Evolutionary conservation across 2,797 vertebrate species (phyloP), one percentile per base, ranked within the genome.

Genomic region (Varecia variegata): DNA sequence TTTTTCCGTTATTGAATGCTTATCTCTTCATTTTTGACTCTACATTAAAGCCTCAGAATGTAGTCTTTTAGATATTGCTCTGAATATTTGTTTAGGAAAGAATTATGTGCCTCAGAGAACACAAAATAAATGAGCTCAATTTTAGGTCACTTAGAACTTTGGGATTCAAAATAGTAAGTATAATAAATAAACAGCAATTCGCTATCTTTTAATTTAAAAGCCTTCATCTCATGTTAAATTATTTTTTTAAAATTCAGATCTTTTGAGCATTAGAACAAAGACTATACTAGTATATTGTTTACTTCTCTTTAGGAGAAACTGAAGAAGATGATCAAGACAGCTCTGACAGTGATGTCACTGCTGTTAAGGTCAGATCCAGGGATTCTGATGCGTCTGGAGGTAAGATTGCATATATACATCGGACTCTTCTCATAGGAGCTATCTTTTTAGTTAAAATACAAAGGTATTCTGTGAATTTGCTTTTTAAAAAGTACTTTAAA

Each of bases 241-340:
- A 13, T 40, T 62, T 96, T 30, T 30, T 79, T 79, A 62, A 70
- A 70, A 77, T 89, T 12, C 21, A 62, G 58, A 73, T 60, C 25
- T 71, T 89, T 70, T 88, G 40, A 74, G 15, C 62, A 15, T 70
- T 79, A 67, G 38, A 82, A 58, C 83, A 67, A 85, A 91, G 67
- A 54, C 27, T 89, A 11, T 87, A 45, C 17, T 60, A 14, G 7
- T 71, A 6, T 62, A 32, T 73, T 83, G 13, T 94, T 76, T 83
- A 35, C 54, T 88, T 95, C 23, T 76, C 83, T 88, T 52, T 74
- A 98, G 97, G 65, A 81, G 97, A 98, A 76, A 81, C 79, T 18
- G 97, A 97, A 77, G 95, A 97, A 21, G 87, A 97, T 8, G 93
- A 96, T 58, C 84, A 73, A 9, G 85, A 96, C 15, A 88, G 62